phyloP scores from a whole-genome alignment of 2,888 invertebrate species.

The Plebejus anna region DNA sequence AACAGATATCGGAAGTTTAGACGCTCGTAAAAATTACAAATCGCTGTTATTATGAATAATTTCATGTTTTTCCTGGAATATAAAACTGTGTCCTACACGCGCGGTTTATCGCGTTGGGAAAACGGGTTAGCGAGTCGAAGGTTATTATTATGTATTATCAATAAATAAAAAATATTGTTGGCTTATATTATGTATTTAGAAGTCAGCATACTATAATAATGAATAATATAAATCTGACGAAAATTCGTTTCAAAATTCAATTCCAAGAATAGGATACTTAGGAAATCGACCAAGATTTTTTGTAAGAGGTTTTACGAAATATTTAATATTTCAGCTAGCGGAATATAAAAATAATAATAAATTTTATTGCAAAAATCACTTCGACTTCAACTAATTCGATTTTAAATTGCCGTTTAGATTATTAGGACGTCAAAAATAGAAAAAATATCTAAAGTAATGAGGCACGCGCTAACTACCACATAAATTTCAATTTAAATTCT shows the following conservation, averaged over 20 bases:
- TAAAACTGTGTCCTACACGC: neutral
- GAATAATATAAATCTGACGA: neutral
- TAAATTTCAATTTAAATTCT: conserved; percentile 25
- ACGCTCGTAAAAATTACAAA: neutral
- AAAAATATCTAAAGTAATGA: neutral
- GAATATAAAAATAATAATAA: neutral
- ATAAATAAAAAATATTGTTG: neutral
- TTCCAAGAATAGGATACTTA: no score
- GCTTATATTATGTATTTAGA: neutral
- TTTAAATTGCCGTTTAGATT: conserved; percentile 1
- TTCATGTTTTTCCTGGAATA: neutral
- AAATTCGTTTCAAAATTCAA: neutral
- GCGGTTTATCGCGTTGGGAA: neutral
- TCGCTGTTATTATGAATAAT: neutral
- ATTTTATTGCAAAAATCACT: neutral
- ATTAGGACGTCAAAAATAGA: neutral
- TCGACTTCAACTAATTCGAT: neutral
- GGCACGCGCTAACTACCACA: neutral
- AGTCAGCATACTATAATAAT: neutral
- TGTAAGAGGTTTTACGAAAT: neutral
- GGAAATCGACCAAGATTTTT: neutral
- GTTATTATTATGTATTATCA: neutral
- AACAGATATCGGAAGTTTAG: neutral
- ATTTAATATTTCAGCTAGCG: no score
- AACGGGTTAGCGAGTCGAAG: neutral